Base-by-base conservation (phyloP, 2,888 invertebrate species). In the Polyploca ridens region DNA sequence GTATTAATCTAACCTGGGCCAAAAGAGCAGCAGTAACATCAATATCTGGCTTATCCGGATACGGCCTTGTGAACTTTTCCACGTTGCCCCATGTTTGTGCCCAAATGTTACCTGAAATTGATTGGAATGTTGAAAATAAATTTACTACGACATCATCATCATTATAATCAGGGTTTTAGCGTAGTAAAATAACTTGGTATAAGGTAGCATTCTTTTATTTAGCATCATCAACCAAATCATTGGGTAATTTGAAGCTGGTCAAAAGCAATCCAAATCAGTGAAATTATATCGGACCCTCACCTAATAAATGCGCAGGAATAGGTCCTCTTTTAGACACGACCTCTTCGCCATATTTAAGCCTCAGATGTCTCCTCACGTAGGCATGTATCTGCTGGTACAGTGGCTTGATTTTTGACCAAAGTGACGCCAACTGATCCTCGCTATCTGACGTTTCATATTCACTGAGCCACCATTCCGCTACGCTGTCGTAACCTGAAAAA, bases 361-460 rank as follows among this genome's bases (percentile, higher is more conserved):
- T 92, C 46, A 98, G 89, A 61, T 96, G 95, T 66, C 95, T 91
- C 64, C 98, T 94, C 0, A 98, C 96, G 80, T 97, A 98, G 0
- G 97, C 97, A 82, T 98, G 98, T 13, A 98, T 93, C 83, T 98
- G 96, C 62, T 96, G 88, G 79, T 98, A 98, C 1, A 98, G 88
- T 0, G 98, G 98, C 72, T 95, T 95, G 58, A 98, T 85, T 82
- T 97, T 95, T n/a, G 95, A 90, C 95, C 97, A 97, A 1, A 97
- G 94, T 0, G 91, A 88, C 4, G 95, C 95, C 64, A 98, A 90
- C 81, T 96, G 96, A 0, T 95, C 87, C 75, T 96, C 96, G 64
- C 97, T 96, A 57, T 96, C 95, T 0, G 92, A 81, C 57, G 96
- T 95, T 82, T 97, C 97, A 75, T 97, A 97, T 68, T 95, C 95